Percentiles rank a stretch among this genome's conserved stretches.
phyloP scores from a whole-genome alignment of 2,888 invertebrate species.

The Drosophila eohydei region DNA sequence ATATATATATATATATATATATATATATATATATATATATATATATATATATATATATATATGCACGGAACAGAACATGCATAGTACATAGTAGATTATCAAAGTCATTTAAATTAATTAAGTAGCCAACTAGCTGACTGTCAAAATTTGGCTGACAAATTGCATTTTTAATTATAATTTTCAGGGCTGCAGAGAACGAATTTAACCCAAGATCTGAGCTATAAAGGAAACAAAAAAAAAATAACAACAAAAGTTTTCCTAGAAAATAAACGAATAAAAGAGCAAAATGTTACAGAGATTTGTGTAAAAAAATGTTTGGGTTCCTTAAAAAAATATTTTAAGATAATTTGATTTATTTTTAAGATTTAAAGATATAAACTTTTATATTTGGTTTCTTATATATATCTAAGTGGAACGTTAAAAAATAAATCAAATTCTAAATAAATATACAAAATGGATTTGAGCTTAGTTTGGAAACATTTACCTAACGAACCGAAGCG shows the following conservation, averaged over 20 bases:
- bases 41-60: not conserved
- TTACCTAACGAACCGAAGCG: not conserved
- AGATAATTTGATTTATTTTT: not conserved
- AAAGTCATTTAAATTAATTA: conserved; percentile 43
- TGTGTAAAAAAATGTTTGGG: no score
- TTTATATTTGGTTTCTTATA: not conserved
- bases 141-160: conserved; percentile 6
- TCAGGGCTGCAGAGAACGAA: not conserved
- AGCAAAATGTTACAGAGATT: no score
- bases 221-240: no score
- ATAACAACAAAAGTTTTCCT: no score
- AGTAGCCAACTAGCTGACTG: conserved; percentile 8
- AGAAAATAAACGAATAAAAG: no score
- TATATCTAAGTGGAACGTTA: not conserved
- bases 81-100: conserved; percentile 7
- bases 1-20: not conserved
- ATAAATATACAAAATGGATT: not conserved
- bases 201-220: no score
- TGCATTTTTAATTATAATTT: not conserved
- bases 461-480: not conserved
- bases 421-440: conserved; percentile 1
- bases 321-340: no score
- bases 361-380: not conserved
- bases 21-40: not conserved
- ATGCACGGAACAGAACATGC: not conserved